phyloP scores from a whole-genome alignment of 2,888 invertebrate genomes.

The Chorisops tibialis region DNA sequence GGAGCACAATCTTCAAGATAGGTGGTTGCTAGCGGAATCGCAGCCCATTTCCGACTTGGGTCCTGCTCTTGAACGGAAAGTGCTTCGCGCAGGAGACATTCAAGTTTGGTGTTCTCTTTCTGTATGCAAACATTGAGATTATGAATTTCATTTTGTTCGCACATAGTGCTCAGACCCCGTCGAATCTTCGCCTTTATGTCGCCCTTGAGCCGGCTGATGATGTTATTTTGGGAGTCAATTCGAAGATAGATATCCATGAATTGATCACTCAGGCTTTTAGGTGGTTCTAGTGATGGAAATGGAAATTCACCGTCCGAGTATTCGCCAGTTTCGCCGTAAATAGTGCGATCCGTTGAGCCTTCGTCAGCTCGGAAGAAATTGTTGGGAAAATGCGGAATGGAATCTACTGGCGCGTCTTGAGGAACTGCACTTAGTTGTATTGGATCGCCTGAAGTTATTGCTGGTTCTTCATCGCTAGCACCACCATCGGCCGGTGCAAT shows the following conservation, averaged over 20 bases:
- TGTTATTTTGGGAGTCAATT: conserved; percentile 46
- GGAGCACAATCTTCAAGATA: conserved; percentile 43
- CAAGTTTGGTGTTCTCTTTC: conserved; percentile 45
- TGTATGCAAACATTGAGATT: conserved; percentile 44
- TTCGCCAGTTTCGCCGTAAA: too few species aligned
- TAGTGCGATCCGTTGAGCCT: too few species aligned
- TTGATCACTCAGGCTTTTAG: conserved; percentile 34
- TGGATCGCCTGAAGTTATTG: too few species aligned
- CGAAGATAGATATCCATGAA: conserved; percentile 43
- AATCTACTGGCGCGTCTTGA: too few species aligned
- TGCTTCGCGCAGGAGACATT: conserved; percentile 42
- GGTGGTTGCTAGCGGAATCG: conserved; percentile 44
- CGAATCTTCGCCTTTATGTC: conserved; percentile 42
- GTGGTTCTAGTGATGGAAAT: too few species aligned
- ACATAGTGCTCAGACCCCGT: conserved; percentile 40
- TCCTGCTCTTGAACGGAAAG: conserved; percentile 45
- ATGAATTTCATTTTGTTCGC: conserved; percentile 44
- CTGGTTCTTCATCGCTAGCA: too few species aligned
- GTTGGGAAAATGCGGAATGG: too few species aligned
- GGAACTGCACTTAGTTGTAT: too few species aligned
- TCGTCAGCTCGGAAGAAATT: too few species aligned
- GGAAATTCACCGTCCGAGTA: too few species aligned
- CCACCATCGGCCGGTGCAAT: too few species aligned
- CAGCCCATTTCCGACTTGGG: conserved; percentile 42
- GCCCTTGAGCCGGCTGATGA: conserved; percentile 43